Evolutionary conservation across 2,888 invertebrate genomes (phyloP), one percentile per base, ranked within the genome.

Genomic region (Scaptomyza cyrtandrae): DNA sequence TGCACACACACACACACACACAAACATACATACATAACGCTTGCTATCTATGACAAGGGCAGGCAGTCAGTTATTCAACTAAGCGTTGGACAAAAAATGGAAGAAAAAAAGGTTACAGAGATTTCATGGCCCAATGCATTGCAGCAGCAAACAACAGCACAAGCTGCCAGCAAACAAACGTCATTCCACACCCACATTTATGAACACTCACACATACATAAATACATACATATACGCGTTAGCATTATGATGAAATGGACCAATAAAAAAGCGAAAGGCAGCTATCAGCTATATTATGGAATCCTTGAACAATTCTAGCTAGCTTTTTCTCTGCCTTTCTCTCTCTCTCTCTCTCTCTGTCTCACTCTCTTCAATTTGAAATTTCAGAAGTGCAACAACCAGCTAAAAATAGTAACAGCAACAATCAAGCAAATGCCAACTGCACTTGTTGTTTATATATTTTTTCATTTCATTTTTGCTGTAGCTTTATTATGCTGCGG

Each of bases 81-180:
- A 59, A 62, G 65, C 68, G 54, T 29, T 60, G 53, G 6, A 44
- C 43, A 43, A 43, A 50, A 50, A 44, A 41, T 46, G 50, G 7
- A 31, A 9, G 2, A 61, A 72, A 71, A 82, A 84, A 80, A 86
- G 78, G 86, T 83, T 88, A 73, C 80, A 75, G 54, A 69, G 82
- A 78, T 86, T 88, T 76, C 65, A 86, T 86, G 85, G 75, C 68
- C 67, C 57, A 75, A 45, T 74, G 74, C 68, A 69, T 69, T n/a
- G 35, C n/a, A 35, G 57, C 71, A 71, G 70, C 63, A 64, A 35
- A 56, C 71, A 71, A 68, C 63, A 64, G 35, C n/a, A 33, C 10
- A 63, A 65, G 54, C 61, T 46, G 24, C 33, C 53, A 53, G 13
- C 53, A 63, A 59, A 55, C 53, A 46, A 43, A 13, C 59, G 13